Evolutionary conservation across 1,140 invertebrate species (phyloP), one percentile per base, ranked within the genome.

Genomic region (Nasonia vitripennis): DNA sequence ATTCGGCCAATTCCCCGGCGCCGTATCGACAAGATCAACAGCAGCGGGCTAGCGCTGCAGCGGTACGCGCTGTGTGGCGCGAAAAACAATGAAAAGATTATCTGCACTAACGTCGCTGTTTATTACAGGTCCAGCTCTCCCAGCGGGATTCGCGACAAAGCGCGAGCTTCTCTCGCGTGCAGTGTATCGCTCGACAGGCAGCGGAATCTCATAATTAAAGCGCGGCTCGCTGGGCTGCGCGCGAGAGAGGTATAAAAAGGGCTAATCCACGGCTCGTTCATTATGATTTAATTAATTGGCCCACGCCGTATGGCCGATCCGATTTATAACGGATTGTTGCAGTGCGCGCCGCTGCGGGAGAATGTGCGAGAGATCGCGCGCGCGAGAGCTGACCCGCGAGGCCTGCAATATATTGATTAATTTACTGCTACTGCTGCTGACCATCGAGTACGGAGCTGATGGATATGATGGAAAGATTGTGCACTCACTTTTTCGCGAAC

Each of bases 261-360:
- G 37, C 73, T 75, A 75, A 75, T 75, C 37, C 27, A 12, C 37
- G 34, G 7, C 3, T 2, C 73, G 73, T 75, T 10, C 73, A 75
- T 75, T 75, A 75, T 45, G 73, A 75, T 75, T 75, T 45, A 75
- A 75, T 75, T 75, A 75, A 75, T 75, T 75, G 41, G 23, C 31
- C 11, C 27, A 6, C 34, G 11, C 6, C 37, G 34, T 75, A 10
- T 31, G 12, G 9, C 71, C 2, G 73, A 75, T 34, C 34, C 73
- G 73, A 75, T 45, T 45, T 75, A 41, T 75, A 75, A 75, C 73
- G 31, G 37, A 75, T 75, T 41, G 73, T 37, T n/a, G 55, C 51
- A 37, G 51, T 55, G 51, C 2, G 17, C 10, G 17, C 55, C 17
- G 17, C 6, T 20, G 20, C 20, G 2, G 17, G 6, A 7, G 14